A percentile compares a stretch with the other conserved stretches of the same genome.
These are phyloP conservation scores for Lycopodina hypogea DNA, from an alignment of 37 sponge, comb jelly and placozoan genomes.

Conservation along the genomic window DNA sequence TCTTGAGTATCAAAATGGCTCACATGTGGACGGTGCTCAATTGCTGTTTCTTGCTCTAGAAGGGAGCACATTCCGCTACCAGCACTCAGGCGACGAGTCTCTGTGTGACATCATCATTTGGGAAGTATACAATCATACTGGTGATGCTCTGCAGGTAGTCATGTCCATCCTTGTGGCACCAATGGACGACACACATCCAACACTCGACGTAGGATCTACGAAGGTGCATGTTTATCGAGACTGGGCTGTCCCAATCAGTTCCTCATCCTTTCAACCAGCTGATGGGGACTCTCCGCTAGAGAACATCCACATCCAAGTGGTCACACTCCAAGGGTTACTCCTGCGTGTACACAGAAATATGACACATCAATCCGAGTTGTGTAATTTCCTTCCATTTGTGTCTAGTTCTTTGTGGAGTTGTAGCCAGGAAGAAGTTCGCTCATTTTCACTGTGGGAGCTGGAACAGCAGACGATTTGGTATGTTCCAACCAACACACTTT, in stretches of 20 bases:
- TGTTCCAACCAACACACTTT: background rate
- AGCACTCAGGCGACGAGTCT: conserved; percentile 8
- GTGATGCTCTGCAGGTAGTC: background rate
- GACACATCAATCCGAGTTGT: background rate
- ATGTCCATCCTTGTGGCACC: conserved; percentile 5
- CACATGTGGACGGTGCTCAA: background rate
- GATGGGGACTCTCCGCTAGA: conserved; percentile 9
- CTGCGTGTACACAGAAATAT: background rate
- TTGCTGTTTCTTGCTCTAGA: background rate
- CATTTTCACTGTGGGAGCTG: background rate
- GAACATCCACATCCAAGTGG: background rate
- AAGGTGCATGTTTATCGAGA: background rate
- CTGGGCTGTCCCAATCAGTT: conserved; percentile 11
- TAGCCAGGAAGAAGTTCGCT: background rate
- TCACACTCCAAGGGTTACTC: background rate
- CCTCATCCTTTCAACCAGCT: background rate
- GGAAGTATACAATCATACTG: background rate
- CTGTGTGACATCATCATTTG: conserved; percentile 10
- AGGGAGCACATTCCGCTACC: conserved; percentile 1
- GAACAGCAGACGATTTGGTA: conserved; percentile 19
- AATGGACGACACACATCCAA: conserved; percentile 5
- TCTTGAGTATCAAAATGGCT: background rate
- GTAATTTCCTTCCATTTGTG: background rate
- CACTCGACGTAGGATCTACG: background rate
- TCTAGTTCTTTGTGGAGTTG: background rate